Percentiles rank a stretch among this genome's conserved stretches.
These are phyloP conservation scores for Aphelinus atriplicis DNA, from an alignment of 1,140 invertebrate species.

Conservation along the genomic window DNA sequence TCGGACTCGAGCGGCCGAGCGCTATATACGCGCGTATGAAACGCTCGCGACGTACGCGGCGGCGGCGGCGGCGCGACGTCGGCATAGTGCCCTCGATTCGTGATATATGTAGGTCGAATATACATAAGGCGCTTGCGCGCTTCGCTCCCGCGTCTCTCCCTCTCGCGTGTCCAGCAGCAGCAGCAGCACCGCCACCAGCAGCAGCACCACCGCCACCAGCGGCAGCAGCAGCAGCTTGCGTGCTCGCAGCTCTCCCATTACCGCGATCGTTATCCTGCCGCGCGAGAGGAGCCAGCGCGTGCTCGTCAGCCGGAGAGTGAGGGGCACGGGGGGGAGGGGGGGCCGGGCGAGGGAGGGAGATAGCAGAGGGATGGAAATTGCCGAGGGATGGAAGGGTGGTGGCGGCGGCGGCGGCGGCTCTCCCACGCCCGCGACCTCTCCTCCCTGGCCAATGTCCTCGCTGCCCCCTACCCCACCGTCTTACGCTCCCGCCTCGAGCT, in stretches of 20 bases:
- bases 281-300: conserved; percentile 1
- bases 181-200: too few species aligned
- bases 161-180: not conserved
- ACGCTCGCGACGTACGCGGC: conserved; percentile 20
- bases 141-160: too few species aligned
- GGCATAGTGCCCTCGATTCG: conserved; percentile 42
- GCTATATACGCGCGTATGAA: conserved; percentile 1
- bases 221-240: too few species aligned
- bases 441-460: conserved; percentile 31
- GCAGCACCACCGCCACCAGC: too few species aligned
- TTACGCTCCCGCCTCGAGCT: conserved; percentile 12
- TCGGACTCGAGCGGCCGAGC: not conserved
- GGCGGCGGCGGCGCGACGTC: conserved; percentile 11
- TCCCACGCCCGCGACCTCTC: conserved; percentile 29
- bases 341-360: not conserved
- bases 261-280: conserved; percentile 38
- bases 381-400: not conserved
- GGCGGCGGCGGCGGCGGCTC: not conserved
- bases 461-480: not conserved
- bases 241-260: conserved; percentile 3
- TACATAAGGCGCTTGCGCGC: conserved; percentile 19
- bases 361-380: not conserved
- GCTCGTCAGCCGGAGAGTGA: not conserved
- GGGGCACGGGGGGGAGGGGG: not conserved
- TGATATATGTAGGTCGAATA: conserved; percentile 43